Evolutionary conservation across 2,888 invertebrate species (phyloP).

Genomic region (Cyrtodaria siliqua): DNA sequence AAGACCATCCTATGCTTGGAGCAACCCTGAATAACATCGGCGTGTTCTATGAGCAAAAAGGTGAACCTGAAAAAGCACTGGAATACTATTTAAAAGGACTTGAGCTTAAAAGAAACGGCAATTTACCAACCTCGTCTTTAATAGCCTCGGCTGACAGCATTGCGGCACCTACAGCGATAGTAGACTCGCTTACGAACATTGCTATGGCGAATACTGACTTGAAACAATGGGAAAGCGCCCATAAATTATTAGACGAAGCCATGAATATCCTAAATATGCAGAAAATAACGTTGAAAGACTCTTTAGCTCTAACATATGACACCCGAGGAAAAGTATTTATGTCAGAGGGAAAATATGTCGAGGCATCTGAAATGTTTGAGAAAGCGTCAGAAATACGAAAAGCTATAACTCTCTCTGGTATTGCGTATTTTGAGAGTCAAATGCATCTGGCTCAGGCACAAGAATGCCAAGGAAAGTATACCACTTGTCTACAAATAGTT

Average conservation of each 20-base stretch:
- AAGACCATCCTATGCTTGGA: conserved; percentile 56
- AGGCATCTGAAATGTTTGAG: conserved; percentile 41
- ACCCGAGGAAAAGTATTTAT: conserved; percentile 34
- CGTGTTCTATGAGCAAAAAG: too few species aligned
- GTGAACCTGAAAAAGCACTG: too few species aligned
- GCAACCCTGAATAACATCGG: conserved; percentile 70
- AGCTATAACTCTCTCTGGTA: too few species aligned
- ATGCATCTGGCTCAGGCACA: conserved; percentile 36
- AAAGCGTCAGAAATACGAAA: too few species aligned
- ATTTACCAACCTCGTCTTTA: too few species aligned
- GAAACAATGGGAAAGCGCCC: conserved; percentile 41
- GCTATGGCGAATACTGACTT: conserved; percentile 37
- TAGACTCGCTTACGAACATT: conserved; percentile 65
- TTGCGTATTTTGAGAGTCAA: conserved; percentile 43
- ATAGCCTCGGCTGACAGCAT: too few species aligned
- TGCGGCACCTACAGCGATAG: conserved; percentile 47
- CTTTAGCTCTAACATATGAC: conserved; percentile 27
- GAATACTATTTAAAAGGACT: conserved; percentile 63
- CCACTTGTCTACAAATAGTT: conserved; percentile 19
- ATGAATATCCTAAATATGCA: conserved; percentile 25
- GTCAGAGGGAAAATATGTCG: conserved; percentile 17
- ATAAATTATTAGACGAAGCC: conserved; percentile 49
- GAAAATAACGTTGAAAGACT: conserved; percentile 15
- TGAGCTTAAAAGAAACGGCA: conserved; percentile 54
- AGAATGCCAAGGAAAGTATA: conserved; percentile 18